Base-by-base conservation (phyloP, 64 coral and sea anemone genomes). In the Stichodactyla helianthus region DNA sequence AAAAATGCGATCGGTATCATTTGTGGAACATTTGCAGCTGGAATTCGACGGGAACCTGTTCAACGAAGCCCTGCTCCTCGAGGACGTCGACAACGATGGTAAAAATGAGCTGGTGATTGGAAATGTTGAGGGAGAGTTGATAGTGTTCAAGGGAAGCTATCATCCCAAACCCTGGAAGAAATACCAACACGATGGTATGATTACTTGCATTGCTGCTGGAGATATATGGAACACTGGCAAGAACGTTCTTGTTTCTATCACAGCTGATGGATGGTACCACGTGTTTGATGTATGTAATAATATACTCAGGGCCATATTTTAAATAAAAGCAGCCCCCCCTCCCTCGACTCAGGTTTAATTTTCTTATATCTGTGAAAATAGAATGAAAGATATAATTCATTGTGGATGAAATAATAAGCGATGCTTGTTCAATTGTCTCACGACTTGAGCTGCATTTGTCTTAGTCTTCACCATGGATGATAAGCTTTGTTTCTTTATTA, bases 1-100 rank as follows among this genome's bases (percentile, higher is more conserved):
- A 88, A 87, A 76, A 23, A 92, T 79, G 28, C 87, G 97, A 53
- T 99, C 90, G 16, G 97, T 95, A 15, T 99, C 93, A 15, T 99
- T 99, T 84, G 97, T 99, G 14, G 97, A 99, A 51, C 88, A 89
- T 71, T 51, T 99, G 44, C 90, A 93, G 78, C 50, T 99, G 5
- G 97, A 99, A 60, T 93, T 99, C 71, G 79, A 59, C 8, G 97
- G 93, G 1, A 95, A 87, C 70, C 80, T 99, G 57, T 88, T 95
- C 13, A 90, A 94, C 14, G 90, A 94, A 79, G 91, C 88, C 20
- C 31, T 99, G 9, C 63, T 85, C 1, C 90, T 99, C 6, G 93
- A 87, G 3, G 97, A 99, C 82, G 91, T 99, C 16, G 93, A 99
- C 19, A 95, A 99, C 27, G 97, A 99, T 86, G 97, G 90, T 4